Base-by-base conservation (phyloP, 1,140 invertebrate species). In the Micrasema minimum region DNA sequence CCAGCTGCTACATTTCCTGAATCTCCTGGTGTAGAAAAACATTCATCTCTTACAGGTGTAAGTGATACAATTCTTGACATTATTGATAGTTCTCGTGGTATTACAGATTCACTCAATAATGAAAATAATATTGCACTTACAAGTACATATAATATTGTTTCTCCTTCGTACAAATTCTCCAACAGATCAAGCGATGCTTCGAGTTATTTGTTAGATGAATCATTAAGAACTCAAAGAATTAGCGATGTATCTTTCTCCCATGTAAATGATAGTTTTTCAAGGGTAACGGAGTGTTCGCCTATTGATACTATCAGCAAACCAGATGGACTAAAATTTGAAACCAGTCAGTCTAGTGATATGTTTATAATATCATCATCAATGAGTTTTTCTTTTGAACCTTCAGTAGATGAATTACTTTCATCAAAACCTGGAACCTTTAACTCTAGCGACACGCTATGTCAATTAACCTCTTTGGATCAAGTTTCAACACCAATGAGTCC, bases 401-500 rank as follows among this genome's bases (percentile, higher is more conserved):
- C 82, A 11, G 72, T 76, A 50, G 83, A 85, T 65, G 83, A 84
- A 50, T 82, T 67, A 35, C 64, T 81, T 72, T 85, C 82, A 2
- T 81, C 80, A 11, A 82, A 77, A 65, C 82, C 80, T 66, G 80
- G 78, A 38, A 84, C 83, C 69, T 84, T 82, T 76, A 84, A 84
- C 74, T 84, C 83, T 45, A 84, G 82, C 75, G 83, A 84, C 79
- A 85, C 83, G 9, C 77, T 85, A 66, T 85, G 83, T 79, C 83
- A 85, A 80, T 82, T 85, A 48, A 82, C 81, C 22, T 85, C 83
- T 12, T 75, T 85, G 65, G 83, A 85, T 74, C 83, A 85, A 77
- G 78, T 85, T 45, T 85, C 83, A 37, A 85, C 83, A 20, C 83
- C 83, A 6, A 84, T 85, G 77, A 84, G 83, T n/a, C 83, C 83